Evolutionary conservation across 2,888 invertebrate species (phyloP).

Genomic region (Ectropis crepuscularia): DNA sequence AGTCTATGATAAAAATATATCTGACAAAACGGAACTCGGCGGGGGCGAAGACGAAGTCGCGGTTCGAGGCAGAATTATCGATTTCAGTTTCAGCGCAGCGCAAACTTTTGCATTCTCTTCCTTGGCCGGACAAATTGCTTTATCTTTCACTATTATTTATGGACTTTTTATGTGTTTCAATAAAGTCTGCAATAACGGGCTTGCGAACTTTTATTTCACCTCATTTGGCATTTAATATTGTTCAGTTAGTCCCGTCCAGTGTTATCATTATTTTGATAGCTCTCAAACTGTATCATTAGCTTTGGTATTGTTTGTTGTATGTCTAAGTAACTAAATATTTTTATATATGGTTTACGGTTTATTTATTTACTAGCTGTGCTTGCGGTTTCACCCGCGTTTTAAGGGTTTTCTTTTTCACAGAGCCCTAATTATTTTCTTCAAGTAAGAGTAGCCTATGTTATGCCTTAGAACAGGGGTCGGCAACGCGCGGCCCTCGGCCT

Average conservation of each 20-base stretch:
- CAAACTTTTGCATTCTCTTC: slow-evolving; percentile 72
- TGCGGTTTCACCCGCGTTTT: no score
- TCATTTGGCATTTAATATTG: slow-evolving; percentile 2
- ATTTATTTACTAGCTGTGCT: no score
- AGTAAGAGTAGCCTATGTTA: no score
- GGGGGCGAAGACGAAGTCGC: slow-evolving; percentile 41
- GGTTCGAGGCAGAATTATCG: slow-evolving; percentile 74
- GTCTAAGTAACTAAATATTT: no score
- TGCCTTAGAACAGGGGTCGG: no score
- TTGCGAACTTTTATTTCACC: slow-evolving; percentile 1
- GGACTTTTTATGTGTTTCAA: slow-evolving; percentile 24
- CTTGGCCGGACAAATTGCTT: slow-evolving; percentile 65
- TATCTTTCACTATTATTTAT: slow-evolving; percentile 57
- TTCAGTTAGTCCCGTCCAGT: background rate
- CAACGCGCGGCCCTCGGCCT: no score
- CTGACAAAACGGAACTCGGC: slow-evolving; percentile 8
- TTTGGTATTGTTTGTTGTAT: no score
- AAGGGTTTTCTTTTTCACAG: no score
- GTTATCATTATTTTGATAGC: no score
- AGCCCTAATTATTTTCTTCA: no score
- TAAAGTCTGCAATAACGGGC: slow-evolving; percentile 4
- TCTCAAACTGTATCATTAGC: no score
- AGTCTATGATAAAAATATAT: slow-evolving; percentile 20
- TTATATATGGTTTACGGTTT: no score
- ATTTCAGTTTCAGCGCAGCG: slow-evolving; percentile 72